Evolutionary conservation across 23 tunicate species (phyloP), one percentile per base, ranked within the genome.

Genomic region (Halocynthia aurantium): DNA sequence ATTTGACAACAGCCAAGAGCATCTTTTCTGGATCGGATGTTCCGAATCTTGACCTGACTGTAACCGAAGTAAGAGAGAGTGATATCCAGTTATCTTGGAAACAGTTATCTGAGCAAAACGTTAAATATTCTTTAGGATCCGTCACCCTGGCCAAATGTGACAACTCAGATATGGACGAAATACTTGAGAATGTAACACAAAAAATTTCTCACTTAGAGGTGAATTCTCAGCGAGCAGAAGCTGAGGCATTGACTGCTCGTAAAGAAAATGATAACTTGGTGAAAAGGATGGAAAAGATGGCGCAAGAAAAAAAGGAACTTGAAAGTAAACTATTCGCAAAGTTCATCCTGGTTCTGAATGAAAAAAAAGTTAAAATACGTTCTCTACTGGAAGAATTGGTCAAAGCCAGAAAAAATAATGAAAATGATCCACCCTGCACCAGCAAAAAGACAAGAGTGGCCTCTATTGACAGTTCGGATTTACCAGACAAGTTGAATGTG

Each of bases 351-450:
- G 70, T 84, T 7, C 7, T 84, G 6, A 84, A 84, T 70, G 88
- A 84, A 69, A 84, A 84, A 61, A 84, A 84, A 57, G 71, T 64
- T 19, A 84, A 77, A 62, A 84, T 84, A 17, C 88, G 88, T 22
- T 44, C 74, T 15, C 31, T 84, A 13, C 22, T 68, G 21, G 18
- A 69, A 50, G 81, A 77, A 70, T 8, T 65, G 10, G 70, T 20
- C 5, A 65, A 65, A 10, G 10, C 31, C 49, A 65, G 31, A 15
- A 65, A 15, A 20, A 10, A 11, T 9, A 65, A 65, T 20, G 31
- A 10, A 8, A 9, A 11, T 9, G 9, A 8, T 65, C n/a, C 70
- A 65, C 31, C 70, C 5, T 49, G 10, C 31, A 15, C 70, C 0
- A 49, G 22, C n/a, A 65, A 65, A 20, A 6, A 65, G 22, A 65